Evolutionary conservation across 2,797 vertebrate species (phyloP), one percentile per base, ranked within the genome.

Genomic region (Dromococcyx pavoninus): DNA sequence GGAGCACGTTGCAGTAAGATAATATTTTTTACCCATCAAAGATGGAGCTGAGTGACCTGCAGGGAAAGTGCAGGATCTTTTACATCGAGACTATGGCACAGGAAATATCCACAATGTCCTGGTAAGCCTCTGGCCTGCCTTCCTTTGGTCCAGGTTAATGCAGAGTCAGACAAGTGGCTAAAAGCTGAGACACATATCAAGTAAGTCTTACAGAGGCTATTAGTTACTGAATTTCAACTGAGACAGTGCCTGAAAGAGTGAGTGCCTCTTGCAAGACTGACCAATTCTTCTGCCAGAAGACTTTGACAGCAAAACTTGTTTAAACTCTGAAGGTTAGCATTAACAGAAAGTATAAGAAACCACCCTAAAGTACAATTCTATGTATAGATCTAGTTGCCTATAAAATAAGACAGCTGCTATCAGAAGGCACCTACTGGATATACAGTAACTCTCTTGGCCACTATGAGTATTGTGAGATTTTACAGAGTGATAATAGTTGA

Each of bases 401-500:
- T 48, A 84, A 86, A 91, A 87, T 51, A 91, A 78, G 56, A 87
- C 66, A 81, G 80, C 77, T 91, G 89, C 85, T 67, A 93, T 53
- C 17, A 79, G 58, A 73, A 10, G 13, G 30, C 24, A 15, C 17
- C n/a, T 70, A 46, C 48, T 58, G 60, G 44, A 67, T 53, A 28
- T 27, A 21, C 0, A 1, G 51, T 53, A 75, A 90, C 35, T 88
- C 37, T 74, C 57, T 51, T 32, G 30, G 46, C 22, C n/a, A 30
- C 76, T 75, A 0, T 28, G 65, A 69, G 30, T 22, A 74, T 22
- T 35, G 16, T 50, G 43, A 62, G 33, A 65, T 43, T 83, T 69
- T 66, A 66, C 48, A 56, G 51, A 51, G 16, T 33, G 51, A 61
- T 23, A 85, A 30, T 39, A 82, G 53, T 10, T 75, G 43, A 53